Percentiles rank a stretch among this genome's conserved stretches.
Conservation (phyloP, 2,113 vertebrate genomes). For the Solenodon paradoxus region DNA sequence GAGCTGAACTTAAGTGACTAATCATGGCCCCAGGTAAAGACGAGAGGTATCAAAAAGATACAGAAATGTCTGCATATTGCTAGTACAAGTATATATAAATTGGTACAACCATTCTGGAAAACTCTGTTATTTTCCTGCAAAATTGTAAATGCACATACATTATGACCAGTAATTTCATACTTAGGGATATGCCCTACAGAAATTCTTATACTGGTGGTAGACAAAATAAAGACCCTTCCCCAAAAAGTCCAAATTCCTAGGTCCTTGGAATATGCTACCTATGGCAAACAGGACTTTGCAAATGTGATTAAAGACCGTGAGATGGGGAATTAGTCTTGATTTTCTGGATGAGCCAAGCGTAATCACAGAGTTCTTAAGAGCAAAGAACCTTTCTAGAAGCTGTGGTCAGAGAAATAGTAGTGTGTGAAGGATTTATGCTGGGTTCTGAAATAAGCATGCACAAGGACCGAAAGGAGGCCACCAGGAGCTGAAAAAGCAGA, state of each 20-base stretch:
- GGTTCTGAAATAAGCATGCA: neutral
- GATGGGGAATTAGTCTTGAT: neutral
- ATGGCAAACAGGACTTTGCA: neutral
- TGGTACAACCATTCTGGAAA: neutral
- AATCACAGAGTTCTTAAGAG: neutral
- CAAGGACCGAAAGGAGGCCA: neutral
- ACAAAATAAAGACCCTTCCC: neutral
- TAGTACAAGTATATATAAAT: neutral
- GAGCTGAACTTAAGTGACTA: neutral
- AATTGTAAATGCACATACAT: neutral
- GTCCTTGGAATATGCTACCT: neutral
- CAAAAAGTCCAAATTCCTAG: neutral
- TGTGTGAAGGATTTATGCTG: neutral
- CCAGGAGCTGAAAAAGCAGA: neutral
- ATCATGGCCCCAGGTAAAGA: neutral
- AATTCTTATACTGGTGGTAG: neutral
- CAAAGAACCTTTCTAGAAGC: neutral
- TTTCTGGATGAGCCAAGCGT: neutral
- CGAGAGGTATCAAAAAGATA: neutral
- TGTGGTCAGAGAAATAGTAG: neutral
- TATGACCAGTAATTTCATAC: neutral
- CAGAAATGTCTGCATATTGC: neutral
- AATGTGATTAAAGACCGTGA: neutral
- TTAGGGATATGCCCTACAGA: neutral
- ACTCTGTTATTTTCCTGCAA: neutral